Conservation (phyloP, 2,797 vertebrate genomes). For the Muscicapa comitata region DNA sequence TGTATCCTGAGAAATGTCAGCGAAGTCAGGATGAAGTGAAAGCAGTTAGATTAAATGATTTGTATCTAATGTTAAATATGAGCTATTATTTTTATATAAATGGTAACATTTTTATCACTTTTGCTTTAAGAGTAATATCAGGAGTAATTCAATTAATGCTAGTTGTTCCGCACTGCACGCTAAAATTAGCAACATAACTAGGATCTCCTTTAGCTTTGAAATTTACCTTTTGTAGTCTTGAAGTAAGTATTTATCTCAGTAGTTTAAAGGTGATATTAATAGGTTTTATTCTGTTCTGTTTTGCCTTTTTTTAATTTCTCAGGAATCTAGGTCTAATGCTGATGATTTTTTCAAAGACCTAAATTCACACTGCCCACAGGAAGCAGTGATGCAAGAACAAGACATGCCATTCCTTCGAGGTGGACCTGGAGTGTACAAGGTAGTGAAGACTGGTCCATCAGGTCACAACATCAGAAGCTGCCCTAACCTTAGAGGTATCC, state of each 20-base stretch:
- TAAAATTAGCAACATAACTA: background rate
- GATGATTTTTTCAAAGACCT: slow-evolving; percentile 96
- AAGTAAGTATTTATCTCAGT: background rate
- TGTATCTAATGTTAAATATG: background rate
- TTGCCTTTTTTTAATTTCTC: slow-evolving; percentile 75
- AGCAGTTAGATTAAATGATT: background rate
- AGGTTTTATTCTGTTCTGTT: slow-evolving; percentile 54
- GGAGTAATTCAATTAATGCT: background rate
- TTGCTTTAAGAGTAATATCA: background rate
- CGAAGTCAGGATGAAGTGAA: background rate
- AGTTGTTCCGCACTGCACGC: background rate
- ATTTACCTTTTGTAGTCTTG: background rate
- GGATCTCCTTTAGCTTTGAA: background rate
- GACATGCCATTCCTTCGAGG: slow-evolving; percentile 89
- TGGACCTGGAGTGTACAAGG: slow-evolving; percentile 99
- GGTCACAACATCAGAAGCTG: slow-evolving; percentile 99
- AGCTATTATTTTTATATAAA: background rate
- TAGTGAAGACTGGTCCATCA: slow-evolving; percentile 99
- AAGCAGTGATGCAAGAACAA: slow-evolving; percentile 90
- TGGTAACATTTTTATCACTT: background rate
- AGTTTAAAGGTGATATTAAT: slow-evolving; percentile 46
- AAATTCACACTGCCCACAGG: slow-evolving; percentile 90
- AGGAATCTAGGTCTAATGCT: slow-evolving; percentile 92
- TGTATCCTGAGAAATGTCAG: background rate
- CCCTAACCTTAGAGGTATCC: slow-evolving; percentile 99